Evolutionary conservation across 2,888 invertebrate species (phyloP).

Genomic region (Aquatica leii): DNA sequence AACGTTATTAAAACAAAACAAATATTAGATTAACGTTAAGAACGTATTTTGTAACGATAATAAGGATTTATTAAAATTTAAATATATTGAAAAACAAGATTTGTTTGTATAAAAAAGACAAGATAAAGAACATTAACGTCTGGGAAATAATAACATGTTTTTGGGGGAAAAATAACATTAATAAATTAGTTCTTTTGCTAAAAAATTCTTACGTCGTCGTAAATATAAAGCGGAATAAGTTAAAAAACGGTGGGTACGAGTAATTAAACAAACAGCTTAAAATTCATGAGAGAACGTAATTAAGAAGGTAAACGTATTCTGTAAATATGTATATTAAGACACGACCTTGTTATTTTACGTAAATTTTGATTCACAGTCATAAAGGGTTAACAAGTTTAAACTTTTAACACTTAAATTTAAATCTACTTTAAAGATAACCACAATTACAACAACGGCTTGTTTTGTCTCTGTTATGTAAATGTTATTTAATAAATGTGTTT

Average conservation of each 20-base stretch:
- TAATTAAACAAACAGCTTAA: slow-evolving; percentile 12
- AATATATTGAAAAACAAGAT: too few relatives aligned
- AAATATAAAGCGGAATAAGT: too few relatives aligned
- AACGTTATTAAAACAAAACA: too few relatives aligned
- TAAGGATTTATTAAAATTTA: too few relatives aligned
- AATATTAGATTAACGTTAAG: too few relatives aligned
- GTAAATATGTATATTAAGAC: slow-evolving; percentile 17
- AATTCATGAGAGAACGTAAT: slow-evolving; percentile 13
- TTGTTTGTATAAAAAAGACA: too few relatives aligned
- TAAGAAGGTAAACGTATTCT: slow-evolving; percentile 12
- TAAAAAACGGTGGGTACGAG: not conserved
- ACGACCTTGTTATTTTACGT: slow-evolving; percentile 10
- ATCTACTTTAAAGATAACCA: not conserved
- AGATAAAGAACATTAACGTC: too few relatives aligned
- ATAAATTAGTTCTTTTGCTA: too few relatives aligned
- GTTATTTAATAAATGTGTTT: not conserved
- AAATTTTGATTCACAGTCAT: slow-evolving; percentile 3
- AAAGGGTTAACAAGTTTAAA: not conserved
- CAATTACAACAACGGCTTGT: not conserved
- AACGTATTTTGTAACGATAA: too few relatives aligned
- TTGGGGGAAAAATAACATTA: too few relatives aligned
- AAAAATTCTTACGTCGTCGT: too few relatives aligned
- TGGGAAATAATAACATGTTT: too few relatives aligned
- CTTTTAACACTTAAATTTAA: not conserved
- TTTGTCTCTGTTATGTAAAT: not conserved